Evolutionary conservation across 2,888 invertebrate species (phyloP).

Genomic region (Papilio demoleus): DNA sequence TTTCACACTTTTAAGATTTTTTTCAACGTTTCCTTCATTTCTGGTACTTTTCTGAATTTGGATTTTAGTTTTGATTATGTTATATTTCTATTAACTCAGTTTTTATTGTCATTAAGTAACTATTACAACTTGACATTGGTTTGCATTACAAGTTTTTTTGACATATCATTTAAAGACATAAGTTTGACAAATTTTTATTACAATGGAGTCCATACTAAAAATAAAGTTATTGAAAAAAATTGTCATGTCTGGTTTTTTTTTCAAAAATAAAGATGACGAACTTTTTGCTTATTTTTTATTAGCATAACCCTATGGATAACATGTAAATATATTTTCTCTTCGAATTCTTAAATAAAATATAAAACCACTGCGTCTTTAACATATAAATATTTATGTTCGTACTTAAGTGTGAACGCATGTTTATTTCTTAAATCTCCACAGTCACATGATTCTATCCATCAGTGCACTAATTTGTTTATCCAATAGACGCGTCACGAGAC

Average conservation of each 20-base stretch:
- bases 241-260: too few species aligned
- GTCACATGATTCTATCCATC: slow-evolving; percentile 61
- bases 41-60: not conserved
- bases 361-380: not conserved
- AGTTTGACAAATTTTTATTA: too few species aligned
- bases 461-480: slow-evolving; percentile 67
- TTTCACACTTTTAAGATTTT: slow-evolving; percentile 3
- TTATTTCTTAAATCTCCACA: slow-evolving; percentile 51
- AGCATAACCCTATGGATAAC: too few species aligned
- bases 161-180: too few species aligned
- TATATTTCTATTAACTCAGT: not conserved
- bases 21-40: not conserved
- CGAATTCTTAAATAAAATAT: not conserved
- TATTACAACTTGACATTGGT: too few species aligned
- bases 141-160: too few species aligned
- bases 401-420: slow-evolving; percentile 45
- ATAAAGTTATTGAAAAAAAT: too few species aligned
- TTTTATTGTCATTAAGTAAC: too few species aligned
- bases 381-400: not conserved
- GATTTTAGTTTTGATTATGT: not conserved
- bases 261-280: too few species aligned
- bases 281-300: too few species aligned
- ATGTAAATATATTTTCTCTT: too few species aligned
- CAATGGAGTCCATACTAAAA: too few species aligned
- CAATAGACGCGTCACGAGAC: slow-evolving; percentile 55